Percentiles rank a stretch among this genome's conserved stretches.
These are phyloP conservation scores for Pandion haliaetus DNA, from an alignment of 2,113 vertebrate genomes.

Conservation along the genomic window DNA sequence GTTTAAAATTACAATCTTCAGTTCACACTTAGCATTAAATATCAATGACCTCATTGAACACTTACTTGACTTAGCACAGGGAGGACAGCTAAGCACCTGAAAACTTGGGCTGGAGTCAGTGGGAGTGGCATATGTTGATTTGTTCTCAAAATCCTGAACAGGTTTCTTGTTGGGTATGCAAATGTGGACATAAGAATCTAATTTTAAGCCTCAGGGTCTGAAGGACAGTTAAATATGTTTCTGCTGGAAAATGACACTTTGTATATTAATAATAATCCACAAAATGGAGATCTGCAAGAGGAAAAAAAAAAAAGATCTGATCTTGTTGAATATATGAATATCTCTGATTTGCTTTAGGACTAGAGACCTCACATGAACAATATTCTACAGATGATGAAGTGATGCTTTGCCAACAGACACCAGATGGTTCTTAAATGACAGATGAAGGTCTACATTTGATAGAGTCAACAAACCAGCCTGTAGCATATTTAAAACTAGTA, in stretches of 20 bases:
- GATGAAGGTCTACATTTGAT: conserved; percentile 25
- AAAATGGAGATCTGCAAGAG: not conserved
- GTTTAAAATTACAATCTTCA: not conserved
- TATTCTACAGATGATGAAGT: conserved; percentile 27
- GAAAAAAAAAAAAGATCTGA: not conserved
- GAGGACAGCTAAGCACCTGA: not conserved
- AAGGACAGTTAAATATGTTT: not conserved
- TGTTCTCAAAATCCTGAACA: not conserved
- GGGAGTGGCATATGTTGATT: not conserved
- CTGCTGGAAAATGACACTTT: not conserved
- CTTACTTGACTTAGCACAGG: not conserved
- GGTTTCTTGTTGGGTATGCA: not conserved
- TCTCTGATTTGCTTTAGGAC: not conserved
- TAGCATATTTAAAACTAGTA: conserved; percentile 15
- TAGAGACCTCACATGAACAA: not conserved
- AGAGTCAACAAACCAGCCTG: conserved; percentile 29
- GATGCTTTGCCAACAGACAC: conserved; percentile 36
- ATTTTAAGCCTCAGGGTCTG: not conserved
- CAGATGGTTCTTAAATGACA: conserved; percentile 57
- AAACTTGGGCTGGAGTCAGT: not conserved
- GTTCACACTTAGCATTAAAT: not conserved
- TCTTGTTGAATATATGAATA: not conserved
- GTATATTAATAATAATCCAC: not conserved
- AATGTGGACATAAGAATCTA: not conserved
- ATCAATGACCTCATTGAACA: not conserved